Base-by-base conservation (phyloP, 30 jellyfish, hydroid and myxozoan genomes). In the Hydractinia symbiolongicarpus region DNA sequence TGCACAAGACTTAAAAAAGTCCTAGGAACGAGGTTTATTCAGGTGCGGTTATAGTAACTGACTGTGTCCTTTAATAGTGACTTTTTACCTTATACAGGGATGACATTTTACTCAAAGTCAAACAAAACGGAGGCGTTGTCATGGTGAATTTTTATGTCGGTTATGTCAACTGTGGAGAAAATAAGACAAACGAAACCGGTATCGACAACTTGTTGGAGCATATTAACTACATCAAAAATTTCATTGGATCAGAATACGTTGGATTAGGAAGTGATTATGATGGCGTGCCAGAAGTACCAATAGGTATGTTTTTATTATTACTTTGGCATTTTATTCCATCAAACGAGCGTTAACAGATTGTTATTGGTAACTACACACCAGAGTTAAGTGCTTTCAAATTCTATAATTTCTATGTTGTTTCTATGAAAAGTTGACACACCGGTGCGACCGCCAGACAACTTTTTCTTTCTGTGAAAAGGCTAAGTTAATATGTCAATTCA, bases 231-330 rank as follows among this genome's bases (percentile, higher is more conserved):
- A 71, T 71, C 7, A 71, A 71, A 15, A 1, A 71, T 71, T 58
- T 71, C 17, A 71, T 71, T 71, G 80, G 80, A 15, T 54, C n/a
- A 1, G 80, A 71, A 8, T 71, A 71, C n/a, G 66, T 71, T 15
- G 80, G 80, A 5, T 20, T 71, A 15, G 80, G 80, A 19, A 71
- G 80, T 19, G 80, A 71, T 19, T 71, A 71, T 71, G 80, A 71
- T 19, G 80, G 80, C 9, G 80, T 71, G 50, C 80, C 80, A 8
- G 53, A 55, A 7, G 44, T 71, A 20, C 80, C 80, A 19, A 53
- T 19, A 71, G 80, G 80, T 71, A 71, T 9, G 44, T 30, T 30
- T 1, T 30, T 30, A 30, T 30, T 30, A 30, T 30, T 30, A 30
- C 44, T 30, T 30, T 30, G 2, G 2, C 44, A 30, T 30, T 30